A percentile compares a stretch with the other conserved stretches of the same genome.
These are phyloP conservation scores for Scomber japonicus DNA, from an alignment of 2,113 vertebrate species.

Conservation along the genomic window DNA sequence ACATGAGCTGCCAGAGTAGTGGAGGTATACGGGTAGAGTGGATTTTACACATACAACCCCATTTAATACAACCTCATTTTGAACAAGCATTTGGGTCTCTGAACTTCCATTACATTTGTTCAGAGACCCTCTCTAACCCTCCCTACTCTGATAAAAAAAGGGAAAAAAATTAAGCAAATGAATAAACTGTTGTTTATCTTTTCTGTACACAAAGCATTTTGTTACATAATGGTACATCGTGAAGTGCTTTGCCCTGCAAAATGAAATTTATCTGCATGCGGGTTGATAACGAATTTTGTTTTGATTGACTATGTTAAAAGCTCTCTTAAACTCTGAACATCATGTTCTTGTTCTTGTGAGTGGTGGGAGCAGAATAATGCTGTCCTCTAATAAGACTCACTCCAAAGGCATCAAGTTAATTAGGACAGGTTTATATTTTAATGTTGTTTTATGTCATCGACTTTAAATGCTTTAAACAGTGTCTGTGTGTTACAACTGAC, in stretches of 20 bases:
- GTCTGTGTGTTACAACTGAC: neutral
- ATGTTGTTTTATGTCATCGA: slow-evolving; percentile 9
- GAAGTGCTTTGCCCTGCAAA: slow-evolving; percentile 37
- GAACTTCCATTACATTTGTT: slow-evolving; percentile 65
- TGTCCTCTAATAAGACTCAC: neutral
- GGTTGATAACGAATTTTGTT: slow-evolving; percentile 36
- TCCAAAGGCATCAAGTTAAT: neutral
- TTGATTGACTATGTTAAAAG: slow-evolving; percentile 29
- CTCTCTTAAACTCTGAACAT: slow-evolving; percentile 50
- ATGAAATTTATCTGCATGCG: slow-evolving; percentile 24
- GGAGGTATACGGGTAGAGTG: slow-evolving; percentile 22
- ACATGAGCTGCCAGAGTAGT: slow-evolving; percentile 45
- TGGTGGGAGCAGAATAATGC: slow-evolving; percentile 2
- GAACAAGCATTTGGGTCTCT: slow-evolving; percentile 45
- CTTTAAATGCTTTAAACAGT: neutral
- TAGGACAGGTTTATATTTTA: neutral
- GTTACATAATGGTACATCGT: slow-evolving; percentile 36
- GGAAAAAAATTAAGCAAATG: slow-evolving; percentile 23
- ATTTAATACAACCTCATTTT: slow-evolving; percentile 40
- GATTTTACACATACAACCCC: slow-evolving; percentile 46
- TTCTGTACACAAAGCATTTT: slow-evolving; percentile 34
- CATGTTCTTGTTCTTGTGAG: slow-evolving; percentile 15
- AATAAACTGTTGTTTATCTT: slow-evolving; percentile 50
- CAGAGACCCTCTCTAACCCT: slow-evolving; percentile 50
- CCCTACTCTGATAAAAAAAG: slow-evolving; percentile 38